phyloP scores from a whole-genome alignment of 2,888 invertebrate species.

The Branchipolynoe longqiensis region DNA sequence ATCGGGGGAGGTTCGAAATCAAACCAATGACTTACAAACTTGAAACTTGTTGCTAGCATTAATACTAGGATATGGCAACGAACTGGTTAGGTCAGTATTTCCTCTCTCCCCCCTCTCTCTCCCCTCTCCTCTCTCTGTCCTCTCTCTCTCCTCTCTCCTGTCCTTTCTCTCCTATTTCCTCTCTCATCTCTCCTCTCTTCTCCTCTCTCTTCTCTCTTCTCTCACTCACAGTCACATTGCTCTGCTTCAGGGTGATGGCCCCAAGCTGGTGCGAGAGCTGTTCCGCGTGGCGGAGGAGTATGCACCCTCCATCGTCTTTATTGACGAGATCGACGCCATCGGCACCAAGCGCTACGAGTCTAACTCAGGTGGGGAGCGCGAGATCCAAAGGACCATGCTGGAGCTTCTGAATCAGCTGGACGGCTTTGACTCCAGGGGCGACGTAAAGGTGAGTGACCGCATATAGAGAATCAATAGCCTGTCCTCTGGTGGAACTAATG shows the following conservation, averaged over 20 bases:
- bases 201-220: too few species aligned
- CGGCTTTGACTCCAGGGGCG: slow-evolving; percentile 97
- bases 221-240: too few species aligned
- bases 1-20: too few species aligned
- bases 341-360: slow-evolving; percentile 99
- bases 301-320: slow-evolving; percentile 99
- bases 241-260: slow-evolving; percentile 99
- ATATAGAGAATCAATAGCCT: neutral
- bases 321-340: slow-evolving; percentile 99
- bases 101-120: too few species aligned
- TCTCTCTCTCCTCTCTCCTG: too few species aligned
- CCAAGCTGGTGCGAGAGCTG: slow-evolving; percentile 97
- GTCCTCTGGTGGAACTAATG: neutral
- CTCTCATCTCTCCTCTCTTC: too few species aligned
- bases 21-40: too few species aligned
- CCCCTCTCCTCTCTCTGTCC: too few species aligned
- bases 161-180: too few species aligned
- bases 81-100: too few species aligned
- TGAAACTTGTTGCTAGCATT: too few species aligned
- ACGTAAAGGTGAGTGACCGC: slow-evolving; percentile 89
- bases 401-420: slow-evolving; percentile 98
- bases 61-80: too few species aligned
- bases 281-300: slow-evolving; percentile 99
- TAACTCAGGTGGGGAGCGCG: slow-evolving; percentile 99
- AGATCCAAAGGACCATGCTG: slow-evolving; percentile 99